Evolutionary conservation across 2,113 vertebrate genomes (phyloP), one percentile per base, ranked within the genome.

Genomic region (Willisornis vidua): DNA sequence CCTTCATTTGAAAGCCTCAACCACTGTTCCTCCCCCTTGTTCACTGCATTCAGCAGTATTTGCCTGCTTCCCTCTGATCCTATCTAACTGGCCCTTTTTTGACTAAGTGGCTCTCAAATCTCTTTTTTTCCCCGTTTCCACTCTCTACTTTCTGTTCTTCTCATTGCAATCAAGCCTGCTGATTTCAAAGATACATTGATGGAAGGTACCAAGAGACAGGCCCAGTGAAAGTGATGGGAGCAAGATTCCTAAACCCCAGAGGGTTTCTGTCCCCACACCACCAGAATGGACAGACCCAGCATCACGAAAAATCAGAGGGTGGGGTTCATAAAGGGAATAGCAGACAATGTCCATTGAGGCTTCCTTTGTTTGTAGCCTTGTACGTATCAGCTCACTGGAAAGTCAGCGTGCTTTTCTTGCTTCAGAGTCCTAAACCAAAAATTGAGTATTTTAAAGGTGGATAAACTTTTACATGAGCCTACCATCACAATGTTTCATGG

Each of bases 241-340:
- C 6, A 39, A 67, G 43, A 23, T 62, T 3, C 25, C 54, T 33
- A 8, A 16, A 52, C 26, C 13, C 43, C 39, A 28, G 49, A 14
- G 23, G 2, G 3, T 82, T 15, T 68, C 45, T 59, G 62, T 12
- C 2, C 35, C 12, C n/a, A 14, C 52, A 28, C 4, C 71, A 46
- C 12, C 75, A 75, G 63, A 81, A 70, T 6, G 16, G 61, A 35
- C n/a, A 89, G 85, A 73, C 9, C 6, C 3, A 1, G 31, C 5
- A 41, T 22, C 1, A 2, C 0, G 5, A 66, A 66, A 84, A 74
- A 62, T 14, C 51, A 41, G 11, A 4, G 1, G 55, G 20, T 63
- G 58, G 8, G 14, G 12, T 39, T 94, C n/a, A 33, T 51, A 54
- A 77, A 45, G 28, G 12, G 31, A 77, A 77, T 66, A 16, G 6